Conservation (phyloP, 2,797 vertebrate genomes). For the Spea hammondii region DNA sequence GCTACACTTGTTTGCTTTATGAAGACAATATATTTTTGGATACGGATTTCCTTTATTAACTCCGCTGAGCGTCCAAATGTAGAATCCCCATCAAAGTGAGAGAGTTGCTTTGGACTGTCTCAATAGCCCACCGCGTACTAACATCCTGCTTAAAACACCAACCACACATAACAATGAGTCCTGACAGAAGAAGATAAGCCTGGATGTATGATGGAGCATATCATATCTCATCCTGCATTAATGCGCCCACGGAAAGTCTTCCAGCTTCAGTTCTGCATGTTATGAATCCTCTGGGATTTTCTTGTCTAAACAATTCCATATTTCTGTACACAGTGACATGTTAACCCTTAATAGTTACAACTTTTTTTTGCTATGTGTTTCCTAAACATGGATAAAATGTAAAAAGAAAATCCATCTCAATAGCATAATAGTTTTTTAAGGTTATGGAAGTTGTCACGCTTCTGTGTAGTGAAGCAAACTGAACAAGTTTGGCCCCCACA, state of each 20-base stretch:
- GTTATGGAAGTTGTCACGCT: too few species aligned
- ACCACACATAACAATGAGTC: slow-evolving; percentile 19
- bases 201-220: slow-evolving; percentile 38
- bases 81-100: background rate
- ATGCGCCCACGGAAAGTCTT: slow-evolving; percentile 34
- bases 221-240: slow-evolving; percentile 49
- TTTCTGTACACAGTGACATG: background rate
- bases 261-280: background rate
- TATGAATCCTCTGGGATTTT: slow-evolving; percentile 20
- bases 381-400: too few species aligned
- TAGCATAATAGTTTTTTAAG: too few species aligned
- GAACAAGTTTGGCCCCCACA: too few species aligned
- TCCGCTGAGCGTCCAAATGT: background rate
- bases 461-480: too few species aligned
- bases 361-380: too few species aligned
- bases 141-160: slow-evolving; percentile 38
- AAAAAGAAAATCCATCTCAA: too few species aligned
- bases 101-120: background rate
- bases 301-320: slow-evolving; percentile 8
- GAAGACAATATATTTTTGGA: background rate
- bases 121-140: slow-evolving; percentile 8
- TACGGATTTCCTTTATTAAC: background rate
- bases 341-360: background rate
- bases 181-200: slow-evolving; percentile 46
- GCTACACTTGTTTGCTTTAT: too few species aligned